Conservation (phyloP, 1,140 invertebrate genomes). For the Atta colombica region DNA sequence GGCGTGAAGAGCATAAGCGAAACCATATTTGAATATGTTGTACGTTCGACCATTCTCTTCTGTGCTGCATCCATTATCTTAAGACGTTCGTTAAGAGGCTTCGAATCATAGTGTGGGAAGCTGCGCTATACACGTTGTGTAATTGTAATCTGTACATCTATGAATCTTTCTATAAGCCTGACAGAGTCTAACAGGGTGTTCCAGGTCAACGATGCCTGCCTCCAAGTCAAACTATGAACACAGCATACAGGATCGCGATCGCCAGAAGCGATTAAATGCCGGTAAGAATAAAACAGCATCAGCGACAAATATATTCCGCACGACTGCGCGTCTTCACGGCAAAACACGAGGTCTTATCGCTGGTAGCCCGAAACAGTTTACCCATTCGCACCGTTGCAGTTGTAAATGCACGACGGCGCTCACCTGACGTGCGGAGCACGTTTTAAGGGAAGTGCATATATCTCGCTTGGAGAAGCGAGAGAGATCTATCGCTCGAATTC, state of each 20-base stretch:
- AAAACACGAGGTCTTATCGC: conserved; percentile 36
- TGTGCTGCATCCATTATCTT: conserved; percentile 38
- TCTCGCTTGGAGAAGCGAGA: conserved; percentile 46
- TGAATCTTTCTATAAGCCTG: conserved; percentile 18
- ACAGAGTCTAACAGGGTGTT: conserved; percentile 5
- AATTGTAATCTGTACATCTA: conserved; percentile 57
- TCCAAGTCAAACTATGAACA: conserved; percentile 4
- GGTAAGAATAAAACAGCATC: conserved; percentile 20
- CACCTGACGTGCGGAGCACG: conserved; percentile 68
- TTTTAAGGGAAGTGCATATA: conserved; percentile 61
- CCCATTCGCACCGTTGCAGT: conserved; percentile 36
- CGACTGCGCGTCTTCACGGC: conserved; percentile 15
- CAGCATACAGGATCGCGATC: conserved; percentile 15
- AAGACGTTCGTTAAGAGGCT: conserved; percentile 49
- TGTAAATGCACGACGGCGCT: conserved; percentile 52
- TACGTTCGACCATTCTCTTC: conserved; percentile 33
- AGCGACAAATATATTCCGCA: conserved; percentile 44
- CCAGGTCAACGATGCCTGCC: not conserved
- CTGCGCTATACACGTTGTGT: conserved; percentile 14
- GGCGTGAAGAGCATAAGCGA: conserved; percentile 68
- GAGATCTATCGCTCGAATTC: conserved; percentile 72
- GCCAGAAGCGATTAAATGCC: conserved; percentile 21
- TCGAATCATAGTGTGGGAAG: conserved; percentile 24
- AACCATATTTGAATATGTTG: conserved; percentile 67
- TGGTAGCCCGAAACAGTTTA: conserved; percentile 56